Evolutionary conservation across 1,140 invertebrate genomes (phyloP), one percentile per base, ranked within the genome.

Genomic region (Drosophila micromelanica): DNA sequence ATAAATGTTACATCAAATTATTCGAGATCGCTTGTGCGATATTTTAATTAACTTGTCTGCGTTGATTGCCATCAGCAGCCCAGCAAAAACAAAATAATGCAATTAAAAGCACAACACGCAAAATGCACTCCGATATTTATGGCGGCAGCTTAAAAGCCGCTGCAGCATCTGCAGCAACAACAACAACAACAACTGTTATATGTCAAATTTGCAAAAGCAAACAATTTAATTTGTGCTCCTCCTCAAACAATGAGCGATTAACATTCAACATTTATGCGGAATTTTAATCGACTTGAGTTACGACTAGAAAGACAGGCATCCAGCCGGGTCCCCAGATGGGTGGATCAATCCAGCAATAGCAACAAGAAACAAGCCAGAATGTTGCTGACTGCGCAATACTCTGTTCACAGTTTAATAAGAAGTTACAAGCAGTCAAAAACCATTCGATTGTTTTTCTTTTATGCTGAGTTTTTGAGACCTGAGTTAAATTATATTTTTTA

Each of bases 11-110:
- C 27, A 35, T 51, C 3, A 8, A 15, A 12, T 12, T 12, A 20
- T 1, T 20, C 51, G 5, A 23, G 20, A 20, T 38, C 20, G n/a
- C n/a, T 8, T 40, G 54, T 38, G 46, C 52, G 20, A 61, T 59
- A 43, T 74, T 89, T 87, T 89, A 87, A 87, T 87, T 87, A 87
- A 87, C 84, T 87, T 89, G 82, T 87, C 84, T 45, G 63, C 63
- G 70, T 57, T 76, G 84, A 87, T 87, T 76, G 84, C 78, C 51
- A 80, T 84, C 76, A 64, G 32, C 38, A 56, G 40, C 57, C 54
- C 40, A 40, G n/a, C n/a, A n/a, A 51, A 46, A 71, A 79, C 46
- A 37, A 42, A 56, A 46, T 67, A 79, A 74, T 80, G 84, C 84
- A 87, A 89, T 89, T 87, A 86, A 78, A 78, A 78, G 64, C 74